Base-by-base conservation (phyloP, 2,113 vertebrate genomes). In the Podocnemis expansa region DNA sequence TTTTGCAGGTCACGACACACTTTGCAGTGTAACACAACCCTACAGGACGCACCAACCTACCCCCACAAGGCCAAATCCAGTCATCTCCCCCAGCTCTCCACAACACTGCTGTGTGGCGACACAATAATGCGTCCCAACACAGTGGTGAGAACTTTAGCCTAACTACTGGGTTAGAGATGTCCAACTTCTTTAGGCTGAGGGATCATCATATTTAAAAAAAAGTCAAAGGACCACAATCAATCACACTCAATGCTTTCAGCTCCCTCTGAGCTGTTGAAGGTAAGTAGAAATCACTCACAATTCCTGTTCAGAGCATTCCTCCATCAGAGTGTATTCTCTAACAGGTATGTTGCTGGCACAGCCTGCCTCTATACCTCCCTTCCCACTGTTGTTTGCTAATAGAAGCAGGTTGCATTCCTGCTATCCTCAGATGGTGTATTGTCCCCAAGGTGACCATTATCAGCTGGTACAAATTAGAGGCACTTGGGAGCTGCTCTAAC, bases 401-500 rank as follows among this genome's bases (percentile, higher is more conserved):
- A 29, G 45, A 52, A 75, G n/a, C 1, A 0, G 11, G 58, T 29
- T 38, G 52, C 9, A 41, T 3, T 13, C 8, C 0, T 0, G 10
- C 51, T 34, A 4, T 58, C 51, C 63, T 67, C 56, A 6, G 14
- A 31, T 78, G 16, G n/a, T 16, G 10, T 14, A 29, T n/a, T 25
- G 51, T 87, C 63, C 56, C 29, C 31, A 58, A 51, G 47, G 8
- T 60, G 25, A 19, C n/a, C 17, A 70, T n/a, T 0, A 1, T 45
- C 47, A 22, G 5, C 52, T 43, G 70, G 79, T 60, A 51, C 38
- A 82, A 1, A n/a, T 85, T 43, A 82, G 52, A 47, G 14, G 43
- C 21, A 78, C 9, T 49, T 2, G 21, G 38, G 43, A 54, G 82
- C 45, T 73, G 73, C 21, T 54, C 11, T 19, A 25, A 14, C 3